phyloP scores from a whole-genome alignment of 2,797 vertebrate genomes.

The Aeoliscus strigatus region DNA sequence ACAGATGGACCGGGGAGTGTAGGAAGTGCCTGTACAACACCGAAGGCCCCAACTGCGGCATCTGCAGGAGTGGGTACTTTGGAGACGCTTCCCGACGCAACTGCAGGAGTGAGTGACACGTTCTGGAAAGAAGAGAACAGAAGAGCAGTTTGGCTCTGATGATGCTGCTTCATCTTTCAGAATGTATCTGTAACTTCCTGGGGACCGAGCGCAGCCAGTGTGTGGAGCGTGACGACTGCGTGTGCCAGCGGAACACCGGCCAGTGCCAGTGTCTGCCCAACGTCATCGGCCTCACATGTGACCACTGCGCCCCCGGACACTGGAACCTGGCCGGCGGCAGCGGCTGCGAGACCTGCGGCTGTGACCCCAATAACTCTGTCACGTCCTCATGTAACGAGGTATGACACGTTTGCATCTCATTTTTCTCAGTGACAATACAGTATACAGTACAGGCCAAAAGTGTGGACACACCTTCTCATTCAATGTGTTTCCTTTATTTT shows the following conservation, averaged over 20 bases:
- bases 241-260: slow-evolving; percentile 81
- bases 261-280: slow-evolving; percentile 90
- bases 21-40: slow-evolving; percentile 89
- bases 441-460: too few species aligned
- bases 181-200: slow-evolving; percentile 88
- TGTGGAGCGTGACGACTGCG: slow-evolving; percentile 77
- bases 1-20: slow-evolving; percentile 83
- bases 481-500: too few species aligned
- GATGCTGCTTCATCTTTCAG: too few species aligned
- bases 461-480: too few species aligned
- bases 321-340: slow-evolving; percentile 87
- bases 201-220: slow-evolving; percentile 86
- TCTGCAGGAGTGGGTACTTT: slow-evolving; percentile 84
- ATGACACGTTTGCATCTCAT: not conserved
- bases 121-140: not conserved
- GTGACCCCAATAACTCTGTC: slow-evolving; percentile 83
- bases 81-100: slow-evolving; percentile 85
- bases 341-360: slow-evolving; percentile 86
- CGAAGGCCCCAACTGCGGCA: slow-evolving; percentile 81
- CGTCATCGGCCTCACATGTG: slow-evolving; percentile 85
- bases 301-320: slow-evolving; percentile 87
- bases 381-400: slow-evolving; percentile 90
- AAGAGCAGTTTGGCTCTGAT: too few species aligned
- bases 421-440: too few species aligned
- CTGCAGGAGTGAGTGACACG: slow-evolving; percentile 84